phyloP scores from a whole-genome alignment of 1,140 invertebrate genomes.

The Eupristina koningsbergeri region DNA sequence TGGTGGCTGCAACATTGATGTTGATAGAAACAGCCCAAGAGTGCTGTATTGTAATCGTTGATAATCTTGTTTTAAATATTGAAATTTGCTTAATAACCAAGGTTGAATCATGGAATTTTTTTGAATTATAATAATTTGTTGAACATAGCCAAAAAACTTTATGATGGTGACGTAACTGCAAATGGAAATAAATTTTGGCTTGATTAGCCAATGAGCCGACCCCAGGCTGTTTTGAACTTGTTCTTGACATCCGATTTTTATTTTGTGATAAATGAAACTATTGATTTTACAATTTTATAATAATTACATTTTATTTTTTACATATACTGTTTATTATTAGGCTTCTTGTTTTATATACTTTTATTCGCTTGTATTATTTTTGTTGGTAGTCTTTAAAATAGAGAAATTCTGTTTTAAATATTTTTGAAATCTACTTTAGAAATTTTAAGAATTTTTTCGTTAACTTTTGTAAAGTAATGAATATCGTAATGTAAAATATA shows the following conservation, averaged over 20 bases:
- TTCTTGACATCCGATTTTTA: conserved; percentile 22
- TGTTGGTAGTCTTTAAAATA: too few species aligned
- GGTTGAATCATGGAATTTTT: conserved; percentile 52
- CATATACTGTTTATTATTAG: neutral
- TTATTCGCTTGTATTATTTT: too few species aligned
- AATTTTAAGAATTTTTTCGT: too few species aligned
- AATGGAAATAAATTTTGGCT: neutral
- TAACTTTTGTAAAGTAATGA: too few species aligned
- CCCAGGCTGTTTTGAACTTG: neutral
- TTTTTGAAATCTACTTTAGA: too few species aligned
- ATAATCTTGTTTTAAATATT: neutral
- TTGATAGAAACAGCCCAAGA: neutral
- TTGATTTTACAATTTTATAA: neutral
- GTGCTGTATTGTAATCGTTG: neutral
- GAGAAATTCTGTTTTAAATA: too few species aligned
- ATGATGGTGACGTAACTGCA: neutral
- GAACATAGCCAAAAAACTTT: neutral
- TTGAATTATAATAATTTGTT: neutral
- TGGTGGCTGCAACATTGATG: conserved; percentile 65
- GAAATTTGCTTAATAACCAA: conserved; percentile 29
- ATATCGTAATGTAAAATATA: too few species aligned
- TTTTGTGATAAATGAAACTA: neutral
- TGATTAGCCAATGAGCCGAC: neutral
- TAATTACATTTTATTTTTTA: neutral
- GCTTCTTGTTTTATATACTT: too few species aligned